Conservation (phyloP, 2,888 invertebrate genomes). For the Neoaliturus tenellus region DNA sequence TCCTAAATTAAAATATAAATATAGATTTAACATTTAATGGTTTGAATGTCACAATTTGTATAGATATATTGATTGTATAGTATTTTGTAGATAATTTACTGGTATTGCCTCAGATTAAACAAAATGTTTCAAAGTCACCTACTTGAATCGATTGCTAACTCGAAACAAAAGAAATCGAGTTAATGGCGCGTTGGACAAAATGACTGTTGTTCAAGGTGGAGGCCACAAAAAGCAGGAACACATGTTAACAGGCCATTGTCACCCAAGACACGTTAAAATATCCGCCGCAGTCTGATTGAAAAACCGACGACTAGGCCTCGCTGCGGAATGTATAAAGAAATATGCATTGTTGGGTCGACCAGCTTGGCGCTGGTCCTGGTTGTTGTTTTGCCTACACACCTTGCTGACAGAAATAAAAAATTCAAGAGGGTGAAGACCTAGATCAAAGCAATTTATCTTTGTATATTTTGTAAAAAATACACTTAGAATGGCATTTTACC, state of each 20-base stretch:
- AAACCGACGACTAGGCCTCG: background rate
- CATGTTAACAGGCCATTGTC: conserved; percentile 39
- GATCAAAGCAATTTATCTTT: too few relatives aligned
- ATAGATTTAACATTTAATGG: too few relatives aligned
- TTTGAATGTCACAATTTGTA: too few relatives aligned
- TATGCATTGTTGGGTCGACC: background rate
- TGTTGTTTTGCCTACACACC: background rate
- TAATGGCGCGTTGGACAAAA: conserved; percentile 17
- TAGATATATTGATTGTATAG: too few relatives aligned
- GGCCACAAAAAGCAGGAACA: conserved; percentile 19
- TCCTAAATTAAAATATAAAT: too few relatives aligned
- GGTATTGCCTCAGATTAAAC: too few relatives aligned
- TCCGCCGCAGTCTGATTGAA: conserved; percentile 8
- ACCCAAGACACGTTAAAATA: conserved; percentile 27
- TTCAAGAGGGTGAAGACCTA: too few relatives aligned
- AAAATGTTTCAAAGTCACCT: too few relatives aligned
- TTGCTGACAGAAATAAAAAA: background rate
- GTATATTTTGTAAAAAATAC: too few relatives aligned
- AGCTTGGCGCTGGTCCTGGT: background rate
- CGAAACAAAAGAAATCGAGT: conserved; percentile 10
- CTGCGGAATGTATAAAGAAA: conserved; percentile 37
- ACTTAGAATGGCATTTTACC: too few relatives aligned
- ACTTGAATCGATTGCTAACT: background rate
- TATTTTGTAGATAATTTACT: too few relatives aligned
- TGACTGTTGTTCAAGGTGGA: background rate